phyloP scores from a whole-genome alignment of 2,888 invertebrate genomes.

The Cerastis rubricosa region DNA sequence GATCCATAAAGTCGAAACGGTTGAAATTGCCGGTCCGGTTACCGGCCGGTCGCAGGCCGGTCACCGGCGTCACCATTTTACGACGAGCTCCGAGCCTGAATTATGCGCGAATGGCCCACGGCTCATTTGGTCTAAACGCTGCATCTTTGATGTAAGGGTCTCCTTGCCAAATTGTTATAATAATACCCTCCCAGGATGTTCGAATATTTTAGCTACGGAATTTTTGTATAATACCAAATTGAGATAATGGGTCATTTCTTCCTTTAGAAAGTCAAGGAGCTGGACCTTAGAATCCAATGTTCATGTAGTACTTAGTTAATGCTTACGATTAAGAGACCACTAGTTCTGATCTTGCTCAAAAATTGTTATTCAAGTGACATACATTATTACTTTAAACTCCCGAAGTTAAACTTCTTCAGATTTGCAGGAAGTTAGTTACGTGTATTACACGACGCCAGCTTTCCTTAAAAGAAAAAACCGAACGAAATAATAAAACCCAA shows the following conservation, averaged over 20 bases:
- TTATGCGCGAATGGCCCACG: slow-evolving; percentile 87
- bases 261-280: slow-evolving; percentile 5
- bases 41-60: slow-evolving; percentile 40
- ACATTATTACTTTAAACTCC: neutral
- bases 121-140: slow-evolving; percentile 86
- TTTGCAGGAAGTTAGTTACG: slow-evolving; percentile 7
- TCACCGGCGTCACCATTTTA: slow-evolving; percentile 44
- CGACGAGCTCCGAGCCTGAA: slow-evolving; percentile 73
- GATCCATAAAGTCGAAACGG: slow-evolving; percentile 76
- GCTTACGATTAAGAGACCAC: neutral
- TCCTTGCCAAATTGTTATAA: slow-evolving; percentile 79
- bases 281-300: neutral
- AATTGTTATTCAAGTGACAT: neutral
- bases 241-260: slow-evolving; percentile 10
- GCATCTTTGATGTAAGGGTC: slow-evolving; percentile 83
- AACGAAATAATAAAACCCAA: slow-evolving; percentile 30
- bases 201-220: slow-evolving; percentile 27
- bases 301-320: neutral
- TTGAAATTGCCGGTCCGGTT: slow-evolving; percentile 74
- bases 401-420: neutral
- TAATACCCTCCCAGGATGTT: slow-evolving; percentile 66
- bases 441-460: neutral
- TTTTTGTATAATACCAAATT: slow-evolving; percentile 41
- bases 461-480: slow-evolving; percentile 14
- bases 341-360: neutral